Evolutionary conservation across 1,140 invertebrate genomes (phyloP), one percentile per base, ranked within the genome.

Genomic region (Oedothorax gibbosus): DNA sequence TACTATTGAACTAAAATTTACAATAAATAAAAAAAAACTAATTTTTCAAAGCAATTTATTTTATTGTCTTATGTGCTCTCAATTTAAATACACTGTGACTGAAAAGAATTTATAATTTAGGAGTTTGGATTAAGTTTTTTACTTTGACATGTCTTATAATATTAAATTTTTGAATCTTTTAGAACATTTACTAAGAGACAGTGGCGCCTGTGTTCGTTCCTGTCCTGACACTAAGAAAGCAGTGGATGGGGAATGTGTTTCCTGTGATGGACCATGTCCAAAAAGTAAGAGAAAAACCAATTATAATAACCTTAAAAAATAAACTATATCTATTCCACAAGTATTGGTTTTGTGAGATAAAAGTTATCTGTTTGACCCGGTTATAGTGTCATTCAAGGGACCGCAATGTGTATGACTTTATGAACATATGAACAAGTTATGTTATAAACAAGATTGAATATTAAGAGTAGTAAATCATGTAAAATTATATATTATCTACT

Each of bases 231-330:
- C 95, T 88, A 97, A 96, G 90, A 97, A 95, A 90, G 94, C 95
- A 62, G 92, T 94, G 57, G 94, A 96, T 86, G 95, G 95, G 49
- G 96, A 97, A 90, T 99, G 98, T 89, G 96, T 97, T 18, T 94
- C 95, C 0, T 99, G 98, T 89, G 95, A 97, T 88, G 97, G 97
- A 0, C 95, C 97, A 0, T 99, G 97, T 89, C 97, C 97, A 6
- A 99, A 98, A 91, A 97, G 91, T 91, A 89, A 87, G 90, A 88
- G 49, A 60, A n/a, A n/a, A n/a, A n/a, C n/a, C 35, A 1, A 35
- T 35, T 35, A 35, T 1, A 35, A 5, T 1, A 5, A 35, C 5
- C 35, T 35, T 35, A 35, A 35, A 35, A 35, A 35, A 35, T 35
- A 35, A 35, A 35, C 35, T 35, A 35, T 35, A 35, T 35, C 35